Base-by-base conservation (phyloP, 2,888 invertebrate species). In the Odontocolon sp. region DNA sequence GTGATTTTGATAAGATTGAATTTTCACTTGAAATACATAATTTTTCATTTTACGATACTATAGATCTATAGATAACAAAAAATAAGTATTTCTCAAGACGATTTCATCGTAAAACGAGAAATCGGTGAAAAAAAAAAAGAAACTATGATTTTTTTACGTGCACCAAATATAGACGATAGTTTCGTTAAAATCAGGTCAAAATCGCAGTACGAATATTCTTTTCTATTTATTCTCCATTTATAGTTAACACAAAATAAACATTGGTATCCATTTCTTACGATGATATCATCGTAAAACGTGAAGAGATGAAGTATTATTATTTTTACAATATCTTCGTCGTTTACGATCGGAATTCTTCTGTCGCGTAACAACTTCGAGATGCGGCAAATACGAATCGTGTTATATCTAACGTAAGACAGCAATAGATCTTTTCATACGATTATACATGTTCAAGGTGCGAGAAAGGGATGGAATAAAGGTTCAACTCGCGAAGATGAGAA, bases 121-220 rank as follows among this genome's bases (percentile, higher is more conserved):
- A n/a, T n/a, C n/a, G n/a, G n/a, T n/a, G n/a, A n/a, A n/a, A n/a
- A n/a, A n/a, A n/a, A n/a, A n/a, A n/a, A n/a, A n/a, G n/a, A n/a
- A n/a, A n/a, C n/a, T n/a, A n/a, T n/a, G n/a, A n/a, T n/a, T n/a
- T n/a, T n/a, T n/a, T n/a, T 18, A 52, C 23, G 59, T 59, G 42
- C 18, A 18, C n/a, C 42, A 45, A 61, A 45, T 61, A 9, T 28
- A 6, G 28, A 18, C 26, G 28, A 56, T 68, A 40, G 38, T 33
- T 47, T 40, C 56, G 63, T 56, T 68, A 68, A 57, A 63, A 68
- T 68, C 61, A 23, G 11, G 68, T 40, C 63, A 68, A 74, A 74
- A 54, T 50, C 57, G 56, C n/a, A 47, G 47, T 47, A 26, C 16
- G 31, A 42, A 45, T 61, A 28, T 8, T 38, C 40, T 40, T 28